Percentiles rank a stretch among this genome's conserved stretches.
Evolutionary conservation across 2,888 invertebrate genomes (phyloP).

Genomic region (Melanargia galathea): DNA sequence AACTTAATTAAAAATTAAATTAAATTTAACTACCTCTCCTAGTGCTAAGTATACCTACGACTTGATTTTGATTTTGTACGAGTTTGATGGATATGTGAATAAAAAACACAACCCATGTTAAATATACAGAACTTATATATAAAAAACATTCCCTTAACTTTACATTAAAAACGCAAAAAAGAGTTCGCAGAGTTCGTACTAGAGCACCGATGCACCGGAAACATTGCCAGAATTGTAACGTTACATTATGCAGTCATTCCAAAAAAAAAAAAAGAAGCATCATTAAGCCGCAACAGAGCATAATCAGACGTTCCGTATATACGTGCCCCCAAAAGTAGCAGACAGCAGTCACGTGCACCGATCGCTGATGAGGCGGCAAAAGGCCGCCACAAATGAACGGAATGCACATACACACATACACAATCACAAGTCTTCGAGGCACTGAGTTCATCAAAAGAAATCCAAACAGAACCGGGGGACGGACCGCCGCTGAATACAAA

Average conservation of each 20-base stretch:
- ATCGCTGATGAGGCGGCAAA: slow-evolving; percentile 41
- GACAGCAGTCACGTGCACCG: slow-evolving; percentile 38
- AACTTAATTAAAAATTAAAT: too few relatives aligned
- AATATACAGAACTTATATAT: too few relatives aligned
- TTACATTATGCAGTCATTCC: slow-evolving; percentile 3
- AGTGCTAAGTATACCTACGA: too few relatives aligned
- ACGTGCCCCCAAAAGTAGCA: slow-evolving; percentile 17
- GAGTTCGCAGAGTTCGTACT: neutral
- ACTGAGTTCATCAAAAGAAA: slow-evolving; percentile 78
- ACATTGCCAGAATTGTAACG: slow-evolving; percentile 2
- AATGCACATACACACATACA: slow-evolving; percentile 50
- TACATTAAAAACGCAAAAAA: neutral
- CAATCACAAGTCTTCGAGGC: slow-evolving; percentile 47
- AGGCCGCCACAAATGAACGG: slow-evolving; percentile 47
- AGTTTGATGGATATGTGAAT: too few relatives aligned
- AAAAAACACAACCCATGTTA: too few relatives aligned
- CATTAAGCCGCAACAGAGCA: neutral
- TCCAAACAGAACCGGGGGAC: slow-evolving; percentile 65
- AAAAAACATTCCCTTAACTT: neutral
- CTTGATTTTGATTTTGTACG: too few relatives aligned
- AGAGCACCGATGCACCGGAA: neutral
- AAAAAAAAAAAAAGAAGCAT: neutral
- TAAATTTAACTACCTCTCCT: too few relatives aligned
- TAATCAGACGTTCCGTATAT: slow-evolving; percentile 20
- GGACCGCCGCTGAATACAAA: slow-evolving; percentile 71